Evolutionary conservation across 2,113 vertebrate genomes (phyloP), one percentile per base, ranked within the genome.

Genomic region (Apodemus speciosus): DNA sequence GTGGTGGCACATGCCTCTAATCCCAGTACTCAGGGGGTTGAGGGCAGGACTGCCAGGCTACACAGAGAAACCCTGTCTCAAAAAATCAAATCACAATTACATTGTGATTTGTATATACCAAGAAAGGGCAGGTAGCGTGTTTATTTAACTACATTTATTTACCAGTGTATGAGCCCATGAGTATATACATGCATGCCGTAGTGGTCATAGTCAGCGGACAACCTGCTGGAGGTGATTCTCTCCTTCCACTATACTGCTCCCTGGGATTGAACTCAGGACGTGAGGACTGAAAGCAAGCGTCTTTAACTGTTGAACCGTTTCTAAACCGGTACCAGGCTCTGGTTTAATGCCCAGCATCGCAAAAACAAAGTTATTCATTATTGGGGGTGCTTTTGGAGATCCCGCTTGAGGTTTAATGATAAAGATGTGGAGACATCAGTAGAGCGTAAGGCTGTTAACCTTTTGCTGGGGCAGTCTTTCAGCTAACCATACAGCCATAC

Each of bases 81-180:
- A 35, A 23, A 8, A 80, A 56, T 23, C 32, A 80, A 25, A 40
- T 27, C 23, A 16, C 25, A 83, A n/a, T 69, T 3, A 56, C 5
- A 3, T 10, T 8, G 2, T 0, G 35, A 40, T 46, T 46, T 46
- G 43, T 46, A 49, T 1, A 30, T 23, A 1, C 40, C 60, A 3
- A 0, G 40, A 35, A 53, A 6, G 3, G 0, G 51, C 49, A 66
- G 11, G 6, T 30, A 13, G 8, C 3, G 23, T 16, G 2, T 46
- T 85, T 3, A 25, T 38, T 4, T 13, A 14, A 8, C 53, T 80
- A 16, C 27, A 46, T 46, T 83, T 30, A 43, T 64, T 43, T 64
- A 20, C 58, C 13, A 27, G 21, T 40, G 56, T 18, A 3, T 43
- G 10, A 40, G 51, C 35, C 21, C 6, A 30, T 83, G 38, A 43